Conservation (phyloP, 2,113 vertebrate species). For the Channa maculata region DNA sequence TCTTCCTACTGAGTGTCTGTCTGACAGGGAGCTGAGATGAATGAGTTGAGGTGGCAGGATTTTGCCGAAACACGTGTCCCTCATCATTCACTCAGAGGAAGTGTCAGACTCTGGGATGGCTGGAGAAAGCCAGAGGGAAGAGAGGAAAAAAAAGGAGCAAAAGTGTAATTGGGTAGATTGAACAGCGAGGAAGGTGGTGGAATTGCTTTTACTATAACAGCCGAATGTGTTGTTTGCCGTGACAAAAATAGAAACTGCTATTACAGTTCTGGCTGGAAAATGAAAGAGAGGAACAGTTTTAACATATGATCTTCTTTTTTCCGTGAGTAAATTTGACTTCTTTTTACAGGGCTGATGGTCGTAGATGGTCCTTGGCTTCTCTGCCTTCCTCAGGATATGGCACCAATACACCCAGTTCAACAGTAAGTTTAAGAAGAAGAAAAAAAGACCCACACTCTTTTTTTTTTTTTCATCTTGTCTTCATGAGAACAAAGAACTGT, state of each 20-base stretch:
- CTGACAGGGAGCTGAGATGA: constrained; percentile 52
- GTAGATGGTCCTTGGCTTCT: constrained; percentile 94
- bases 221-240: constrained; percentile 9
- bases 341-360: constrained; percentile 89
- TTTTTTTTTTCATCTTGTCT: not conserved
- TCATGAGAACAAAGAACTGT: not conserved
- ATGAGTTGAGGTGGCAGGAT: constrained; percentile 42
- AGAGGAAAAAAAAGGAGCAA: constrained; percentile 30
- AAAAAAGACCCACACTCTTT: not conserved
- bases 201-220: constrained; percentile 13
- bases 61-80: constrained; percentile 26
- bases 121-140: constrained; percentile 27
- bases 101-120: constrained; percentile 49
- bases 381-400: constrained; percentile 95
- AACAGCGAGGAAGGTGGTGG: constrained; percentile 34
- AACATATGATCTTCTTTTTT: constrained; percentile 4
- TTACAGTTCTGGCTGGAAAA: constrained; percentile 29
- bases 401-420: constrained; percentile 95
- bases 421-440: constrained; percentile 73
- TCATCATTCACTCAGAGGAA: constrained; percentile 60
- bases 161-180: constrained; percentile 46
- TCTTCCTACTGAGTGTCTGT: not conserved
- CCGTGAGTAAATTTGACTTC: not conserved
- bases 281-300: constrained; percentile 14
- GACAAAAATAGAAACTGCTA: constrained; percentile 32